A percentile compares a stretch with the other conserved stretches of the same genome.
phyloP scores from a whole-genome alignment of 1,140 invertebrate genomes.

The Eufriesea mexicana region DNA sequence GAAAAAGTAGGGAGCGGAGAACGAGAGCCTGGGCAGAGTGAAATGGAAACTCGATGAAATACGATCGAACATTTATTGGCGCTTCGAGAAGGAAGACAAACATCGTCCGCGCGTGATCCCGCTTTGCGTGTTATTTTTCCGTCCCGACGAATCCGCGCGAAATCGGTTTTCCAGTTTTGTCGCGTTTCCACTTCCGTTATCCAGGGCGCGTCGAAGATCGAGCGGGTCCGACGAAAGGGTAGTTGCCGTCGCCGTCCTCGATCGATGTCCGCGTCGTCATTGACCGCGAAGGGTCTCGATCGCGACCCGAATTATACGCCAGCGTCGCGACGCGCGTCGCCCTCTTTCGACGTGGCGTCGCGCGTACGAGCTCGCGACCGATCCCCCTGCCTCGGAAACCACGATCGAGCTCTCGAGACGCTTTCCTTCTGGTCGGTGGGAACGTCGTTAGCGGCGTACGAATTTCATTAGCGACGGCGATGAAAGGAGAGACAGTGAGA shows the following conservation, averaged over 20 bases:
- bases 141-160: background rate
- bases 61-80: background rate
- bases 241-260: background rate
- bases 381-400: too few species aligned
- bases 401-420: background rate
- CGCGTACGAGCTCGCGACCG: too few species aligned
- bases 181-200: too few species aligned
- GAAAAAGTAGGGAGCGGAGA: background rate
- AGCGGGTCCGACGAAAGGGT: conserved; percentile 28
- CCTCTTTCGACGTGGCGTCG: too few species aligned
- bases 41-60: conserved; percentile 37
- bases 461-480: conserved; percentile 4
- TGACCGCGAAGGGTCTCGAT: background rate
- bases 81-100: background rate
- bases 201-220: background rate
- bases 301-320: background rate
- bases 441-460: background rate
- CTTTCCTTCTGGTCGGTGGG: background rate
- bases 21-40: conserved; percentile 20
- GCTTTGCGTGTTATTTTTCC: too few species aligned
- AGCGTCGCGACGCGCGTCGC: too few species aligned
- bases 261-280: background rate
- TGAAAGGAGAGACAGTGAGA: background rate
- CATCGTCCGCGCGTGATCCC: background rate
- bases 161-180: background rate